These are phyloP conservation scores for Archaeoteleia sp. DNA, from an alignment of 2,888 invertebrate species.

Conservation along the genomic window DNA sequence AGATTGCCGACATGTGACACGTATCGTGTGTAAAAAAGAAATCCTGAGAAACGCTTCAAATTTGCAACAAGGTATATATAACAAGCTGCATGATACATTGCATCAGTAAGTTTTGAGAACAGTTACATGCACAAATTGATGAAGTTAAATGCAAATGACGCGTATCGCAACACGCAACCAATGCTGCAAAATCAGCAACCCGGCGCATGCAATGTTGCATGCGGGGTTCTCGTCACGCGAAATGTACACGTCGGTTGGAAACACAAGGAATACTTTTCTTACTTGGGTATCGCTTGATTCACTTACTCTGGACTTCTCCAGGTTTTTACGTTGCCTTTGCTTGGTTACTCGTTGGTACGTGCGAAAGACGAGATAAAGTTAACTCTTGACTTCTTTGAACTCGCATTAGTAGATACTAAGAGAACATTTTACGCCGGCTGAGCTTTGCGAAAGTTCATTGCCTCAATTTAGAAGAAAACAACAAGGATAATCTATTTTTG, in stretches of 20 bases:
- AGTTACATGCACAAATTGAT: conserved; percentile 25
- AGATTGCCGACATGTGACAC: no score
- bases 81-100: conserved; percentile 24
- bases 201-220: conserved; percentile 31
- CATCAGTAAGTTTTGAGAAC: conserved; percentile 33
- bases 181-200: conserved; percentile 17
- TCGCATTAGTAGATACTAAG: no score
- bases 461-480: no score
- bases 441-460: no score
- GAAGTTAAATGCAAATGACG: conserved; percentile 34
- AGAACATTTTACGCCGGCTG: no score
- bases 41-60: conserved; percentile 1
- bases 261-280: conserved; percentile 3
- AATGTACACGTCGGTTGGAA: background rate
- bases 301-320: conserved; percentile 13
- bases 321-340: background rate
- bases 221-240: conserved; percentile 21
- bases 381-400: no score
- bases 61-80: conserved; percentile 15
- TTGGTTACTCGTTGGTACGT: no score
- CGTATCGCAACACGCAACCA: conserved; percentile 29
- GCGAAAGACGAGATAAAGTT: no score
- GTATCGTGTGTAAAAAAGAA: conserved; percentile 17
- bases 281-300: conserved; percentile 28
- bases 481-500: no score